These are phyloP conservation scores for Carduelis carduelis DNA, from an alignment of 2,797 vertebrate species.

Conservation along the genomic window DNA sequence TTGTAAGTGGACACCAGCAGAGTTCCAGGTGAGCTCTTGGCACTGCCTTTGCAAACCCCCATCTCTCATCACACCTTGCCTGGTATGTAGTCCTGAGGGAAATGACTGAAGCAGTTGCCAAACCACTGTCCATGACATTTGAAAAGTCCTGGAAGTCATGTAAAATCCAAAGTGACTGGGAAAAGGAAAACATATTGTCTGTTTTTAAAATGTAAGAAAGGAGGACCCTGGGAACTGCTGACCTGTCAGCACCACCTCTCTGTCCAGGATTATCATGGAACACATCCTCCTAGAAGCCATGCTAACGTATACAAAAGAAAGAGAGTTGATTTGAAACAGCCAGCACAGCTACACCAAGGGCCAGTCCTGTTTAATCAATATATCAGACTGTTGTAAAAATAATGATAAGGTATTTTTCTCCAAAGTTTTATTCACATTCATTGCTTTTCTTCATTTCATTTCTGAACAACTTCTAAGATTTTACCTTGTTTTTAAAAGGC, in stretches of 20 bases:
- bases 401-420: background rate
- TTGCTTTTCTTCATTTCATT: background rate
- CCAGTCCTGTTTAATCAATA: background rate
- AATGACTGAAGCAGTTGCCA: background rate
- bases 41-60: background rate
- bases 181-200: background rate
- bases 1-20: background rate
- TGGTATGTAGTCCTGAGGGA: background rate
- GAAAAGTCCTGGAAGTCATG: background rate
- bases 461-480: background rate
- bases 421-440: background rate
- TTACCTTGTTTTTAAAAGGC: background rate
- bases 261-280: background rate
- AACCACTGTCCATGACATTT: background rate
- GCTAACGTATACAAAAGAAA: background rate
- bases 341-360: background rate
- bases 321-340: background rate
- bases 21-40: background rate
- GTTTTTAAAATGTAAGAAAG: background rate
- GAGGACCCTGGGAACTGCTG: accelerated
- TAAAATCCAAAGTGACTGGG: background rate
- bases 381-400: background rate
- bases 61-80: background rate
- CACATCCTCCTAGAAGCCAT: background rate
- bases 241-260: background rate